Evolutionary conservation across 2,888 invertebrate species (phyloP).

Genomic region (Podotricha telesiphe): DNA sequence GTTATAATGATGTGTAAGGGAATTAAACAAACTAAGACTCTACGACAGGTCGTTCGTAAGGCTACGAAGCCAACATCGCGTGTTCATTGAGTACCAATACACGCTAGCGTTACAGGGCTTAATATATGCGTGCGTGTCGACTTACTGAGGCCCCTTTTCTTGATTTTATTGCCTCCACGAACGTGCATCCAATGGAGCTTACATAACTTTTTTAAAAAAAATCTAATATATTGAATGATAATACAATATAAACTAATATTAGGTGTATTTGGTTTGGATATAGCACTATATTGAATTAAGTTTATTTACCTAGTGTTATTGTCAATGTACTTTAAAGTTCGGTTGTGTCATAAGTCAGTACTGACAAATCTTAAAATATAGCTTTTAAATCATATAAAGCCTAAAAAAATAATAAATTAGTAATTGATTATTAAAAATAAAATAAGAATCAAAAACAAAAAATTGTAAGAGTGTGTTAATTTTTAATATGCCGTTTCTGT

Average conservation of each 20-base stretch:
- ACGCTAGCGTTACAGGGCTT: conserved; percentile 7
- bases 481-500: background rate
- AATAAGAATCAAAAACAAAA: too few relatives aligned
- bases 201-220: background rate
- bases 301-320: too few relatives aligned
- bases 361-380: background rate
- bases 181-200: background rate
- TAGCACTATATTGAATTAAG: background rate
- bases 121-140: conserved; percentile 21
- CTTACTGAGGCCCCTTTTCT: conserved; percentile 24
- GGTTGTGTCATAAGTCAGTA: background rate
- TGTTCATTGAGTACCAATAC: conserved; percentile 2
- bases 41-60: background rate
- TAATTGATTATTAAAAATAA: too few relatives aligned
- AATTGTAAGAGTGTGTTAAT: too few relatives aligned
- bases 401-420: background rate
- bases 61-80: conserved; percentile 18
- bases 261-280: background rate
- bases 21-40: conserved; percentile 20
- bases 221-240: background rate
- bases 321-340: background rate
- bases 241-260: background rate
- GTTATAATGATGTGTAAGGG: conserved; percentile 17
- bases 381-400: background rate
- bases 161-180: conserved; percentile 19